phyloP scores from a whole-genome alignment of 2,888 invertebrate species.

The Coremacera marginata region DNA sequence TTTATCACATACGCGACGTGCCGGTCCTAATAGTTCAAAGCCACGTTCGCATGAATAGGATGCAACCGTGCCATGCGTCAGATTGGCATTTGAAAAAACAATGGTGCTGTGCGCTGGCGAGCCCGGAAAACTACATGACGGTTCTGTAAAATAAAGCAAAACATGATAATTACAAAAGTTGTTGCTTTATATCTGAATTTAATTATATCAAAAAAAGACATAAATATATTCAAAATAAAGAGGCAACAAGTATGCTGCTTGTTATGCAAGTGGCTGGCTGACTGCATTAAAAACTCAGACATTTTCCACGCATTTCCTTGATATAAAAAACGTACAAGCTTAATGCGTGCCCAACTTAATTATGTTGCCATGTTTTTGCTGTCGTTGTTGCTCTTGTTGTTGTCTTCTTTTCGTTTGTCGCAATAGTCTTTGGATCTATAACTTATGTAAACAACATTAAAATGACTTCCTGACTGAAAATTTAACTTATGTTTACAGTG shows the following conservation, averaged over 20 bases:
- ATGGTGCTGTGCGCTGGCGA: conserved; percentile 90
- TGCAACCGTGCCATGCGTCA: conserved; percentile 74
- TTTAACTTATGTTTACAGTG: too few species aligned
- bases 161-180: not conserved
- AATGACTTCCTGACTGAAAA: conserved; percentile 11
- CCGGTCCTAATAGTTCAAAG: conserved; percentile 91
- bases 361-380: not conserved
- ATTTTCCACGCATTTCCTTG: conserved; percentile 8
- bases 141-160: conserved; percentile 56
- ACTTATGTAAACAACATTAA: conserved; percentile 1
- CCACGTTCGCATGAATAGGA: conserved; percentile 89
- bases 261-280: not conserved
- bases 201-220: not conserved
- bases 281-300: not conserved
- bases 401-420: not conserved
- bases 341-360: conserved; percentile 21
- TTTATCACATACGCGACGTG: conserved; percentile 81
- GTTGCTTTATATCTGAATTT: not conserved
- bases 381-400: not conserved
- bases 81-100: conserved; percentile 78
- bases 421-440: not conserved
- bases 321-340: not conserved
- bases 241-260: not conserved
- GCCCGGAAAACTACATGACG: conserved; percentile 85
- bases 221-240: not conserved